Evolutionary conservation across 1,140 invertebrate genomes (phyloP).

Genomic region (Glossosoma conforme): DNA sequence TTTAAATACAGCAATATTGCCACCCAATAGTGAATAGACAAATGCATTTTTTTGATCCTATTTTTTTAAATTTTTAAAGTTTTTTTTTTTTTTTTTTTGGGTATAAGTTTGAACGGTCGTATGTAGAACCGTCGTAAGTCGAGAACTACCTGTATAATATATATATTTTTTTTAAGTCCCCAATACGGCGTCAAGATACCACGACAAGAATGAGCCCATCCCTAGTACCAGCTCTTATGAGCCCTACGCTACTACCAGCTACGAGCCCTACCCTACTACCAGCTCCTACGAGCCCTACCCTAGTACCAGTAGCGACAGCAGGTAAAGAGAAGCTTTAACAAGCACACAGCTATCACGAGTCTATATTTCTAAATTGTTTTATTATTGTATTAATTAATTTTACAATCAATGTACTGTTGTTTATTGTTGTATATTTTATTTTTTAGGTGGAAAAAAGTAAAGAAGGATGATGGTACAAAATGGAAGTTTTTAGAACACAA

Average conservation of each 20-base stretch:
- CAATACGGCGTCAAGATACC: slow-evolving; percentile 76
- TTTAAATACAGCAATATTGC: too few relatives aligned
- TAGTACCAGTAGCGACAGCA: slow-evolving; percentile 41
- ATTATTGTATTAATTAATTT: too few relatives aligned
- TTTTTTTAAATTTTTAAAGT: too few relatives aligned
- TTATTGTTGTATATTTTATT: slow-evolving; percentile 31
- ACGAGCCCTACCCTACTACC: slow-evolving; percentile 58
- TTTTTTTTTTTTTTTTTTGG: too few relatives aligned
- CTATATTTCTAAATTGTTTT: too few relatives aligned
- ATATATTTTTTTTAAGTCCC: slow-evolving; percentile 77
- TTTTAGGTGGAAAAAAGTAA: slow-evolving; percentile 95
- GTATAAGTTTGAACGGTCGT: too few relatives aligned
- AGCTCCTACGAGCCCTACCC: slow-evolving; percentile 45
- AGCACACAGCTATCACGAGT: not conserved
- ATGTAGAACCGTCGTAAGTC: slow-evolving; percentile 29
- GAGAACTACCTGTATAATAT: slow-evolving; percentile 40
- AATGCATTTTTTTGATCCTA: too few relatives aligned
- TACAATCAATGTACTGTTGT: not conserved
- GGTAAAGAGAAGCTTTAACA: slow-evolving; percentile 36
- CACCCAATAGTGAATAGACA: too few relatives aligned
- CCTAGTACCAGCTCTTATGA: slow-evolving; percentile 14
- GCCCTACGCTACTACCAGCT: slow-evolving; percentile 34
- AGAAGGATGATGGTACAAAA: slow-evolving; percentile 88
- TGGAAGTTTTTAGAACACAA: slow-evolving; percentile 97
- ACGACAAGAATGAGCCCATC: slow-evolving; percentile 39